Evolutionary conservation across 1,140 invertebrate genomes (phyloP), one percentile per base, ranked within the genome.

Genomic region (Temnothorax nylanderi): DNA sequence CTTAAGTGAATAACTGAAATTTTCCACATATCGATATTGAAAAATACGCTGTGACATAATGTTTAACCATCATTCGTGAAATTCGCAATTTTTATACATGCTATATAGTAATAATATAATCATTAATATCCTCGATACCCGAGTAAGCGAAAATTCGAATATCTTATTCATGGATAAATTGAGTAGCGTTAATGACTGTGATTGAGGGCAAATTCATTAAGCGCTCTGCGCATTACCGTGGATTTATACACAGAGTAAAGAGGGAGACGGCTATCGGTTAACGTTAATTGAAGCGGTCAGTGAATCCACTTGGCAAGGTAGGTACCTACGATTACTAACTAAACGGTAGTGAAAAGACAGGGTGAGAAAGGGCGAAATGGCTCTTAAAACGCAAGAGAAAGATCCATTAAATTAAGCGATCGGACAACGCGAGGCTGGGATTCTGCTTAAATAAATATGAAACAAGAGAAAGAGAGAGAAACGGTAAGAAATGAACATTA

Each of bases 341-440:
- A 84, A 41, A 47, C 26, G 54, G 26, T 47, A 44, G 82, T 64
- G 47, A 65, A 85, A 84, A 54, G 82, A 65, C 21, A 62, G 58
- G 51, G 16, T 37, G 44, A 75, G 21, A 72, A 72, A 62, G 65
- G 32, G 26, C 47, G 13, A 80, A 69, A 60, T 71, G 64, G 76
- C 75, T 47, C 51, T 86, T 81, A 56, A 80, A 86, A 41, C 51
- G 76, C 64, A 34, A 37, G 75, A 51, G 34, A 62, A 80, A 44
- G 34, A 84, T 87, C 80, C 69, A 87, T 75, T 87, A 84, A 87
- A 87, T 75, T 87, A 84, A 87, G 56, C 86, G 65, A 87, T 72
- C 71, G n/a, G 64, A 74, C 67, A 62, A 69, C 51, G 64, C 32
- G 13, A 72, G 18, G 44, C 47, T 21, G 49, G 8, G 26, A 75